phyloP scores from a whole-genome alignment of 2,888 invertebrate species.

The Pecten maximus region DNA sequence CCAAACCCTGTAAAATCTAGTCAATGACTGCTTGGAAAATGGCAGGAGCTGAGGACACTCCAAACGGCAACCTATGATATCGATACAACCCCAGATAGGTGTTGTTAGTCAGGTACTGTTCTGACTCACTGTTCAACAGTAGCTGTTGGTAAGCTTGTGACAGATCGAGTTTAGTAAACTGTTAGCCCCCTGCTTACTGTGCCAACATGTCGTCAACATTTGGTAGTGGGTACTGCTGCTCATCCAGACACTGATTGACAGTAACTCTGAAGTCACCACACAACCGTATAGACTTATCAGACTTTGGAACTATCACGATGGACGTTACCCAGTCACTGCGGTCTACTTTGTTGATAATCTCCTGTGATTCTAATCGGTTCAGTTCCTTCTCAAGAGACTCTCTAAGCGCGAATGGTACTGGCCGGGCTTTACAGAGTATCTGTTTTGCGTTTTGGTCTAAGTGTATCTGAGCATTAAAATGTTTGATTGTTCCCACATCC shows the following conservation, averaged over 20 bases:
- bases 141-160: conserved; percentile 57
- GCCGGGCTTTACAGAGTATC: conserved; percentile 52
- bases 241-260: conserved; percentile 67
- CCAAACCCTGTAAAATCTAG: conserved; percentile 49
- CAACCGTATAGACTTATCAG: conserved; percentile 52
- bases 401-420: conserved; percentile 52
- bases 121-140: conserved; percentile 50
- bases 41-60: conserved; percentile 54
- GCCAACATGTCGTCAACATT: conserved; percentile 59
- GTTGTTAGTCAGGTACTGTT: conserved; percentile 58
- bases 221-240: conserved; percentile 65
- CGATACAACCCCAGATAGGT: conserved; percentile 56
- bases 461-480: conserved; percentile 39
- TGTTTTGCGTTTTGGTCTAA: conserved; percentile 44
- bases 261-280: conserved; percentile 64
- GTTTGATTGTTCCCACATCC: conserved; percentile 31
- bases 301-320: conserved; percentile 60
- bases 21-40: conserved; percentile 60
- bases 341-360: conserved; percentile 47
- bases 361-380: conserved; percentile 43
- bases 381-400: conserved; percentile 50
- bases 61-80: conserved; percentile 54
- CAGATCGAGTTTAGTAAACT: conserved; percentile 60
- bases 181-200: conserved; percentile 52
- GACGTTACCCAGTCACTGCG: conserved; percentile 61